Conservation (phyloP, 1,140 invertebrate genomes). For the Dendrolimus kikuchii region DNA sequence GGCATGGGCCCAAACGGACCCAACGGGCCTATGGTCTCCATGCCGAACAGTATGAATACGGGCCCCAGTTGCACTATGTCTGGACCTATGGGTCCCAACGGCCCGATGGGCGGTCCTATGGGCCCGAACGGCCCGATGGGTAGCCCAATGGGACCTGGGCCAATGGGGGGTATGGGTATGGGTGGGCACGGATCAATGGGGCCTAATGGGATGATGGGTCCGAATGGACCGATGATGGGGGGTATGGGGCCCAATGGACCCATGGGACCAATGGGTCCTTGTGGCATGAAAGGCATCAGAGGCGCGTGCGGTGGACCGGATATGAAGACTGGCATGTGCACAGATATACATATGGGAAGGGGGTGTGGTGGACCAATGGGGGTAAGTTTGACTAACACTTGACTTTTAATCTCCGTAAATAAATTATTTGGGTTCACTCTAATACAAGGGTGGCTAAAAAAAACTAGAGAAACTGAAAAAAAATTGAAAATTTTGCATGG, state of each 20-base stretch:
- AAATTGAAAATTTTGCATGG: too few relatives aligned
- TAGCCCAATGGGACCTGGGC: conserved; percentile 54
- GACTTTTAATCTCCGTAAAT: too few relatives aligned
- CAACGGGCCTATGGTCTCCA: conserved; percentile 61
- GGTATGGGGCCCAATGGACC: conserved; percentile 68
- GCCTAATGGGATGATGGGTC: conserved; percentile 69
- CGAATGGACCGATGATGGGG: conserved; percentile 65
- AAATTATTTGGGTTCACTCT: too few relatives aligned
- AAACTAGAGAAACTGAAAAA: too few relatives aligned
- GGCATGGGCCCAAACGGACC: conserved; percentile 48
- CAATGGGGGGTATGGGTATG: conserved; percentile 63
- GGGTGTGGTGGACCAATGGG: conserved; percentile 68
- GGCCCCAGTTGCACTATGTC: conserved; percentile 62
- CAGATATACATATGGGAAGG: conserved; percentile 69
- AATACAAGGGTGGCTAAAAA: too few relatives aligned
- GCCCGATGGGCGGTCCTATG: conserved; percentile 58
- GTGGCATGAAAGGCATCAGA: conserved; percentile 65
- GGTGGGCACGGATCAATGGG: conserved; percentile 64
- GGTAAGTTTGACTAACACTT: conserved; percentile 30
- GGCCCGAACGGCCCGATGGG: conserved; percentile 59
- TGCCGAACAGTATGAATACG: conserved; percentile 56
- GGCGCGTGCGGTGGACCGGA: conserved; percentile 63
- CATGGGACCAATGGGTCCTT: conserved; percentile 65
- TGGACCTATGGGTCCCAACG: conserved; percentile 62
- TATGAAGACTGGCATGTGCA: conserved; percentile 67